Conservation (phyloP, 2,113 vertebrate genomes). For the Bos indicus region DNA sequence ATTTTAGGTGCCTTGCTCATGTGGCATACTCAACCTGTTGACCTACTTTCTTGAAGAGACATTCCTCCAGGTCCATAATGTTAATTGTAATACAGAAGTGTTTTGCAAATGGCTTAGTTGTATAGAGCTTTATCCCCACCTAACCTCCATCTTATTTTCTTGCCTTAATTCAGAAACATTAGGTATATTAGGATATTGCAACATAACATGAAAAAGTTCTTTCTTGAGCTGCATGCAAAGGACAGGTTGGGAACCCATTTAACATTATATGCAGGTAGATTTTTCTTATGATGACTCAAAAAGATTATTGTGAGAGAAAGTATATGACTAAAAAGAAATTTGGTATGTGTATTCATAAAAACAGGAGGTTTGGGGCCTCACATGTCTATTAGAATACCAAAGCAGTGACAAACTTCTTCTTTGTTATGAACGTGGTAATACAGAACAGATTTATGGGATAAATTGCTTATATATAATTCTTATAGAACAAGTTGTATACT, state of each 20-base stretch:
- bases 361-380: background rate
- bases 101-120: background rate
- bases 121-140: background rate
- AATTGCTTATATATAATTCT: background rate
- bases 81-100: background rate
- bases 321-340: background rate
- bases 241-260: background rate
- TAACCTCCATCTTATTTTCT: background rate
- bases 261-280: background rate
- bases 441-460: background rate
- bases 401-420: background rate
- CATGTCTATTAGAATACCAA: background rate
- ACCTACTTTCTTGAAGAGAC: background rate
- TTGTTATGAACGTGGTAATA: background rate
- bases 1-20: background rate
- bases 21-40: background rate
- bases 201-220: background rate
- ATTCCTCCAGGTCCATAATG: background rate
- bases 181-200: background rate
- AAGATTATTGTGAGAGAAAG: background rate
- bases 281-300: background rate
- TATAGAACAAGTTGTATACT: background rate
- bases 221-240: background rate
- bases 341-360: background rate
- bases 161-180: background rate